Percentiles rank a stretch among this genome's conserved stretches.
These are phyloP conservation scores for Schizotus pectinicornis DNA, from an alignment of 2,888 invertebrate genomes.

Conservation along the genomic window DNA sequence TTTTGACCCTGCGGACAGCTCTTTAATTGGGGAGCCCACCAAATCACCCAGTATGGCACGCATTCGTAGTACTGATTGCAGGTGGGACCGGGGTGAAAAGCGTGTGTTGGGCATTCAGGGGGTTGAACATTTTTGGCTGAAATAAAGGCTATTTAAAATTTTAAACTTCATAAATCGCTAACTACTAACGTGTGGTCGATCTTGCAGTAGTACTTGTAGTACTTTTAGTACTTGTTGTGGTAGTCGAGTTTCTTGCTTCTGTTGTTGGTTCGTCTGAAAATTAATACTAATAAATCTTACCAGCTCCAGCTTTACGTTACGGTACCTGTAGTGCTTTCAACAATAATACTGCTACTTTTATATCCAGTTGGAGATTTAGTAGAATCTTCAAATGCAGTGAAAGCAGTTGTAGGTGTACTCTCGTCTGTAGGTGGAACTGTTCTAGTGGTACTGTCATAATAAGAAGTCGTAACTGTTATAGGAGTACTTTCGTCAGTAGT, in stretches of 20 bases:
- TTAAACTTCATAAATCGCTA: not conserved
- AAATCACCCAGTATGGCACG: not conserved
- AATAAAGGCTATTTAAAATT: not conserved
- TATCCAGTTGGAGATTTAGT: no score
- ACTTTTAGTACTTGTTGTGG: not conserved
- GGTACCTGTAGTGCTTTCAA: no score
- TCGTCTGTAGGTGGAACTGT: no score
- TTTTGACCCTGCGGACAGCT: not conserved
- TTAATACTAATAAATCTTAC: not conserved
- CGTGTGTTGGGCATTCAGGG: not conserved
- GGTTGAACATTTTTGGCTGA: not conserved
- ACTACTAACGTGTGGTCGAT: no score
- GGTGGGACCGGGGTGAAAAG: not conserved
- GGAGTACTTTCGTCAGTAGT: no score
- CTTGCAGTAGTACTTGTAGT: not conserved
- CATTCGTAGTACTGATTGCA: constrained; percentile 13
- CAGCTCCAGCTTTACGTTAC: no score
- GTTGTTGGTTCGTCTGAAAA: not conserved
- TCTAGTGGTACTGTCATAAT: no score
- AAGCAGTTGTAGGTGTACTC: no score
- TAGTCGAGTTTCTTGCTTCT: not conserved
- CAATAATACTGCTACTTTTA: no score
- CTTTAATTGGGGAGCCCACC: constrained; percentile 1
- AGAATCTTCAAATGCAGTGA: no score
- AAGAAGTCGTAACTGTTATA: no score